A percentile compares a stretch with the other conserved stretches of the same genome.
phyloP scores from a whole-genome alignment of 2,113 vertebrate genomes.

The Synchiropus splendidus region DNA sequence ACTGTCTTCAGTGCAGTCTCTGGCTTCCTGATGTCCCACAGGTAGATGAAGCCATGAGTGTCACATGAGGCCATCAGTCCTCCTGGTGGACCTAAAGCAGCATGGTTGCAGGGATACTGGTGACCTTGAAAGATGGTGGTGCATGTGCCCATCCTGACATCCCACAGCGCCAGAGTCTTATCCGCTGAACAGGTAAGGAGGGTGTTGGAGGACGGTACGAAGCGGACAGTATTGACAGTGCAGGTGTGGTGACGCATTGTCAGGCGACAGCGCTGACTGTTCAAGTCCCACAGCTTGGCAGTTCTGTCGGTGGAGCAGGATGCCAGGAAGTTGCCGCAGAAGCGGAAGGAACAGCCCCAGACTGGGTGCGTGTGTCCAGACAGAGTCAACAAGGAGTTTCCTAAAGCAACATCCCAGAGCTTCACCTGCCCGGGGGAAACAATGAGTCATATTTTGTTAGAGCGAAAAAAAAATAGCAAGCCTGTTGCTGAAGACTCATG shows the following conservation, averaged over 20 bases:
- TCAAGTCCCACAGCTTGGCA: conserved; percentile 36
- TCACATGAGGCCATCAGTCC: conserved; percentile 73
- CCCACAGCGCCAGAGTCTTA: conserved; percentile 25
- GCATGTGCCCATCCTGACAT: conserved; percentile 58
- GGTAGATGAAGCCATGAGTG: conserved; percentile 58
- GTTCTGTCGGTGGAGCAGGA: conserved; percentile 77
- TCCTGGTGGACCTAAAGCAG: conserved; percentile 57
- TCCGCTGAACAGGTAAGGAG: conserved; percentile 69
- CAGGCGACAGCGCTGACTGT: conserved; percentile 13
- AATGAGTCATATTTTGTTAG: too few species aligned
- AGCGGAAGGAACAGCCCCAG: conserved; percentile 72
- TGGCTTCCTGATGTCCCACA: conserved; percentile 73
- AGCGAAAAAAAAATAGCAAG: not conserved
- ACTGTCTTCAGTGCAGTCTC: conserved; percentile 38
- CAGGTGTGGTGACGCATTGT: conserved; percentile 28
- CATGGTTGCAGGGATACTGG: conserved; percentile 69
- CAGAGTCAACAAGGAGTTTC: conserved; percentile 40
- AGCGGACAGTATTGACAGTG: conserved; percentile 37
- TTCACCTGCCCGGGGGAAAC: conserved; percentile 22
- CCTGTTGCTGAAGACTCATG: too few species aligned
- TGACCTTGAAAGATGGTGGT: conserved; percentile 72
- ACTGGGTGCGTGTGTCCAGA: conserved; percentile 61
- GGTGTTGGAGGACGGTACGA: conserved; percentile 23
- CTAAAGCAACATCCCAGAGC: conserved; percentile 28
- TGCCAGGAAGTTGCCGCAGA: conserved; percentile 70